Conservation (phyloP, 2,888 invertebrate genomes). For the Sicus ferrugineus region DNA sequence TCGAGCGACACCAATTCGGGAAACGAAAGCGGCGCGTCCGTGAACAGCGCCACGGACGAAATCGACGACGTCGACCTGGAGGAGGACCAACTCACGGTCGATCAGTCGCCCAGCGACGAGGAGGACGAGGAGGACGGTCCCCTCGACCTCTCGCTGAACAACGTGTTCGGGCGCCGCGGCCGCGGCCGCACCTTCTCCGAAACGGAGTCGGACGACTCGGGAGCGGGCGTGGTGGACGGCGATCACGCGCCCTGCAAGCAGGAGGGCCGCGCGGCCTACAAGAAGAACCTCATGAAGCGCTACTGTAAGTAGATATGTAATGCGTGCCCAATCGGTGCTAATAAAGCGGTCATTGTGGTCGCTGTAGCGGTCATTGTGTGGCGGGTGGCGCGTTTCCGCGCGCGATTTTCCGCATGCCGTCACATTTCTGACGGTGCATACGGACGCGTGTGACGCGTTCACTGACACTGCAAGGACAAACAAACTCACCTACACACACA, state of each 20-base stretch:
- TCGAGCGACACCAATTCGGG: conserved; percentile 35
- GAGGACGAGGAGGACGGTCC: conserved; percentile 72
- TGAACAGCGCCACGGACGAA: conserved; percentile 41
- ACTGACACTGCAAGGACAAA: conserved; percentile 21
- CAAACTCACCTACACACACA: too few relatives aligned
- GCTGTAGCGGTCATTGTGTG: background rate
- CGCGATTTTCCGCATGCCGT: background rate
- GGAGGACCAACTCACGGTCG: conserved; percentile 46
- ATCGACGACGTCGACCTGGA: conserved; percentile 46
- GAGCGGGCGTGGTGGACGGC: conserved; percentile 66
- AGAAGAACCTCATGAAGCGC: conserved; percentile 92
- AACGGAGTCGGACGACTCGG: conserved; percentile 75
- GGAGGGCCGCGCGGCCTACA: conserved; percentile 72
- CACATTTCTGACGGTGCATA: background rate
- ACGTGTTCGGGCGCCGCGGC: conserved; percentile 45
- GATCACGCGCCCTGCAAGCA: conserved; percentile 51
- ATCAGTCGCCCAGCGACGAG: conserved; percentile 49
- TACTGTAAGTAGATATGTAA: conserved; percentile 81
- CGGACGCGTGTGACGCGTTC: background rate
- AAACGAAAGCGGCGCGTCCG: conserved; percentile 38
- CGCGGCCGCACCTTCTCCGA: conserved; percentile 43
- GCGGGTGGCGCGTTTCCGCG: background rate
- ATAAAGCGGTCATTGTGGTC: too few relatives aligned
- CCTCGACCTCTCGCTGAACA: conserved; percentile 77
- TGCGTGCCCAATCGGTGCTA: too few relatives aligned